phyloP scores from a whole-genome alignment of 2,113 vertebrate genomes.

The Narcine bancroftii region DNA sequence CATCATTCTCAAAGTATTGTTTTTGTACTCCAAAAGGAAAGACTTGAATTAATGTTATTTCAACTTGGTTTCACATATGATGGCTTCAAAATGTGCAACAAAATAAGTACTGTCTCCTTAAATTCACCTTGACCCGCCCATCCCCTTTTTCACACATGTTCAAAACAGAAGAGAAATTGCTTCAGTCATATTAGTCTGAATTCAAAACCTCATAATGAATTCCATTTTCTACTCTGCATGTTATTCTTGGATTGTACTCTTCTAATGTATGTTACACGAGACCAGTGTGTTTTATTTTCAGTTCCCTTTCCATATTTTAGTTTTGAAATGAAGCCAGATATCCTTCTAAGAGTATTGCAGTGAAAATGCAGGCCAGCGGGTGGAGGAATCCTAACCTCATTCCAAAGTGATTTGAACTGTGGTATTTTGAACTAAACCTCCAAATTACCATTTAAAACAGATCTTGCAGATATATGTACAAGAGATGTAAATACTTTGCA shows the following conservation, averaged over 20 bases:
- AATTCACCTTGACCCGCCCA: neutral
- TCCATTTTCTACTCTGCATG: neutral
- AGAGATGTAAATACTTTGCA: neutral
- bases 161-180: neutral
- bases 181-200: neutral
- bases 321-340: conserved; percentile 15
- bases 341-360: conserved; percentile 8
- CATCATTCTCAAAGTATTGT: too few relatives aligned
- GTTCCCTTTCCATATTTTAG: neutral
- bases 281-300: neutral
- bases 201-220: conserved; percentile 10
- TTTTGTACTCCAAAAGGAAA: neutral
- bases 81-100: neutral
- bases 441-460: conserved; percentile 24
- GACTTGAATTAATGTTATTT: neutral
- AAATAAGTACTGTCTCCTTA: neutral
- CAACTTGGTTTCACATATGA: neutral
- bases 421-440: conserved; percentile 10
- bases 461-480: conserved; percentile 14
- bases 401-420: conserved; percentile 17
- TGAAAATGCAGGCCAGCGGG: conserved; percentile 32
- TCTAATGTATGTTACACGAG: neutral
- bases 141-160: neutral
- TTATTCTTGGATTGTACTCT: conserved; percentile 1
- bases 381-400: conserved; percentile 31